These are phyloP conservation scores for Cloeon dipterum DNA, from an alignment of 2,888 invertebrate species.

Conservation along the genomic window DNA sequence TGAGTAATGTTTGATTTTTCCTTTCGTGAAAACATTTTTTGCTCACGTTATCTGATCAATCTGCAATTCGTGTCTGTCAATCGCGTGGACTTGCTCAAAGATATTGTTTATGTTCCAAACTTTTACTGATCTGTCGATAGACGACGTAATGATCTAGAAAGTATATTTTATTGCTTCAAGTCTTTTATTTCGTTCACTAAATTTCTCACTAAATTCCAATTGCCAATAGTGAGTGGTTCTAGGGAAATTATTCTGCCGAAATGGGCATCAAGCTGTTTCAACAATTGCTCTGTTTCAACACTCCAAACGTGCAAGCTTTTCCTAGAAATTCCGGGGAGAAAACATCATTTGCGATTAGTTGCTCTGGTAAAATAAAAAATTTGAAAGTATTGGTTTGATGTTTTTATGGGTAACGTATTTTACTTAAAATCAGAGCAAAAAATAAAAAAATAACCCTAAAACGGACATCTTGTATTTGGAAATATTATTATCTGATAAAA, in stretches of 20 bases:
- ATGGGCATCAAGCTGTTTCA: slow-evolving; percentile 88
- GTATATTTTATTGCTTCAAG: neutral
- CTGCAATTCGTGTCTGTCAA: slow-evolving; percentile 84
- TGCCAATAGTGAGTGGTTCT: slow-evolving; percentile 62
- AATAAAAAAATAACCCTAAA: too few species aligned
- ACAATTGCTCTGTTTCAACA: slow-evolving; percentile 50
- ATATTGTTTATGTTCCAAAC: slow-evolving; percentile 99
- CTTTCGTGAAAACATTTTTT: slow-evolving; percentile 1
- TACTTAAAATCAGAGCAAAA: too few species aligned
- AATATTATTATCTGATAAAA: too few species aligned
- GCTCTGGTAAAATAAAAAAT: too few species aligned
- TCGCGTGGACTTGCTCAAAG: slow-evolving; percentile 89
- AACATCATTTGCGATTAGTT: too few species aligned
- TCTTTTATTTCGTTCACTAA: too few species aligned
- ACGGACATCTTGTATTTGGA: too few species aligned
- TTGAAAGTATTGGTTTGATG: too few species aligned
- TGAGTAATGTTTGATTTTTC: too few species aligned
- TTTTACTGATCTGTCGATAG: slow-evolving; percentile 92
- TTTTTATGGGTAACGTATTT: too few species aligned
- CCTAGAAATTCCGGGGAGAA: slow-evolving; percentile 26
- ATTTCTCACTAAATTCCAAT: slow-evolving; percentile 45
- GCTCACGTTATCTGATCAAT: slow-evolving; percentile 70
- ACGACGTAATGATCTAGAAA: slow-evolving; percentile 68
- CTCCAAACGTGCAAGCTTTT: slow-evolving; percentile 93
- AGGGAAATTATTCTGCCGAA: slow-evolving; percentile 89